Evolutionary conservation across 2,888 invertebrate species (phyloP).

Genomic region (Clitarchus hookeri): DNA sequence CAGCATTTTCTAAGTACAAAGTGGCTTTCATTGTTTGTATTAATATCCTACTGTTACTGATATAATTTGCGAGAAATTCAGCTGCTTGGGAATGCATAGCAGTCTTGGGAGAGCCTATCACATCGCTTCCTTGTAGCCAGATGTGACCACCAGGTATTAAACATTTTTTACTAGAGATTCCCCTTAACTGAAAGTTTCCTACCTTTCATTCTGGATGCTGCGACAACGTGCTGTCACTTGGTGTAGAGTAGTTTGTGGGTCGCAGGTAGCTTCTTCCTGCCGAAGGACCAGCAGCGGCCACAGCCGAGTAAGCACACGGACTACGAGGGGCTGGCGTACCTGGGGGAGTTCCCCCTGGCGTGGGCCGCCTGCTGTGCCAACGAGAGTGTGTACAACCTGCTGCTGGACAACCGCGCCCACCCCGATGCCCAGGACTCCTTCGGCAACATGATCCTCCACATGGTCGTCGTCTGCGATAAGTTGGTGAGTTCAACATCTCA

Average conservation of each 20-base stretch:
- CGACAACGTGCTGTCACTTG: too few species aligned
- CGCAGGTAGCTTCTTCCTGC: constrained; percentile 87
- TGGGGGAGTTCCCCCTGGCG: constrained; percentile 95
- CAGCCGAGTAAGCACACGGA: constrained; percentile 82
- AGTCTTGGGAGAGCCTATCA: too few species aligned
- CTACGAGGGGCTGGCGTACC: constrained; percentile 95
- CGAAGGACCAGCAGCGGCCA: constrained; percentile 87
- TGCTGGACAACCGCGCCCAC: constrained; percentile 90
- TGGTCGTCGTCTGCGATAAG: constrained; percentile 98
- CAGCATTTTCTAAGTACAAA: too few species aligned
- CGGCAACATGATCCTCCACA: constrained; percentile 98
- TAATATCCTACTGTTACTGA: too few species aligned
- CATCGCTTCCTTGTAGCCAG: too few species aligned
- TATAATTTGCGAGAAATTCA: too few species aligned
- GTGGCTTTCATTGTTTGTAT: too few species aligned
- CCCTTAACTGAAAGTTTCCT: too few species aligned
- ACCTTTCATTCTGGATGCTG: too few species aligned
- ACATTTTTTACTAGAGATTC: too few species aligned
- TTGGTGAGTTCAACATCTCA: constrained; percentile 63
- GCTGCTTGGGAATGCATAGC: too few species aligned
- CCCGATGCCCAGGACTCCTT: constrained; percentile 96
- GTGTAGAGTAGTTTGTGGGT: neutral
- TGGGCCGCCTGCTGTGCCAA: constrained; percentile 98
- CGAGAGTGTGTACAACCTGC: constrained; percentile 94
- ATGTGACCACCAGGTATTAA: too few species aligned